phyloP scores from a whole-genome alignment of 2,113 vertebrate genomes.

The Sander vitreus region DNA sequence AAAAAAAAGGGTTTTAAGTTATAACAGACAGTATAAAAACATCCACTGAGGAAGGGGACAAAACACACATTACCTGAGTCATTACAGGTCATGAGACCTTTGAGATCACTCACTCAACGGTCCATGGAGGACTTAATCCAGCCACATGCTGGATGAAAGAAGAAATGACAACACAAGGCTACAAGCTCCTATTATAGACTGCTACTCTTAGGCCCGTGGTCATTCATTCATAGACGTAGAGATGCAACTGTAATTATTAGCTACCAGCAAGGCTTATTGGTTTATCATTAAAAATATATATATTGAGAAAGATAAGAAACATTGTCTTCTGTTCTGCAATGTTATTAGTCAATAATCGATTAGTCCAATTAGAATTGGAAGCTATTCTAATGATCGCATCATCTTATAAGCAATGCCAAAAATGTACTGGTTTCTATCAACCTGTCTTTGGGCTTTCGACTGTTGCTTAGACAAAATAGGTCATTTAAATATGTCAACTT shows the following conservation, averaged over 20 bases:
- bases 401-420: background rate
- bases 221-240: background rate
- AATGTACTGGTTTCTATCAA: background rate
- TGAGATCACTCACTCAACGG: conserved; percentile 5
- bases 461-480: background rate
- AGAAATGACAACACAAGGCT: background rate
- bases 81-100: conserved; percentile 3
- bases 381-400: background rate
- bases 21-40: background rate
- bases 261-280: background rate
- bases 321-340: background rate
- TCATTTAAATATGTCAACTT: background rate
- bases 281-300: background rate
- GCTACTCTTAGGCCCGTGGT: background rate
- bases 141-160: background rate
- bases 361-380: background rate
- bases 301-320: background rate
- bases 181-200: background rate
- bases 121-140: background rate
- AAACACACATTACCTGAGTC: conserved; percentile 3
- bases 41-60: background rate
- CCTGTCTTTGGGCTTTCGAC: background rate
- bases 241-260: background rate
- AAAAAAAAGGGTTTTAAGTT: background rate
- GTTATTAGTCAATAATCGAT: background rate